A percentile compares a stretch with the other conserved stretches of the same genome.
These are phyloP conservation scores for Halictus quadricinctus DNA, from an alignment of 2,888 invertebrate species.

Conservation along the genomic window DNA sequence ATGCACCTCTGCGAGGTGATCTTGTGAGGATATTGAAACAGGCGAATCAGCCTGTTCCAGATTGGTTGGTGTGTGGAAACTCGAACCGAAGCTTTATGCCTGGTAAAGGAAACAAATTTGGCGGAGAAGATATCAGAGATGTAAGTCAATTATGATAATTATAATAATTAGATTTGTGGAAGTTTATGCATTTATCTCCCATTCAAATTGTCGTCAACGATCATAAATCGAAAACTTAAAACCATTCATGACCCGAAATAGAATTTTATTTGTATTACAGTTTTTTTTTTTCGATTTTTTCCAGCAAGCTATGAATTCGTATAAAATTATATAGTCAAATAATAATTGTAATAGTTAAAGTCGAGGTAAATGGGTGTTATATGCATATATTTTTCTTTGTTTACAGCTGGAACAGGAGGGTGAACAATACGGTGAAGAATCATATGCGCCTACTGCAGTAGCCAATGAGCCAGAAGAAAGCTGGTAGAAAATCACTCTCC, in stretches of 20 bases:
- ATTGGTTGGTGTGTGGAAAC: slow-evolving; percentile 83
- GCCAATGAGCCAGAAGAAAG: slow-evolving; percentile 84
- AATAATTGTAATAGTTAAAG: neutral
- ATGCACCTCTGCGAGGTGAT: slow-evolving; percentile 85
- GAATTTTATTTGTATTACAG: no score
- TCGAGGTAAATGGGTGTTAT: neutral
- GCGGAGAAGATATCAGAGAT: slow-evolving; percentile 88
- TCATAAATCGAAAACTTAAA: no score
- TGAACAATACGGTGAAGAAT: slow-evolving; percentile 33
- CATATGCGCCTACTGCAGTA: slow-evolving; percentile 63
- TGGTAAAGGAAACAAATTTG: slow-evolving; percentile 84
- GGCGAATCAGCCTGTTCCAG: slow-evolving; percentile 91
- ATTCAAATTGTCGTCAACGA: neutral
- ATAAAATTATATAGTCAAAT: neutral
- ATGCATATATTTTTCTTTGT: slow-evolving; percentile 10
- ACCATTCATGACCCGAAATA: no score
- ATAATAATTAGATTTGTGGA: neutral
- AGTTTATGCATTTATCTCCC: neutral
- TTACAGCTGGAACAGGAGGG: slow-evolving; percentile 68
- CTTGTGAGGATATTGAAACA: slow-evolving; percentile 90
- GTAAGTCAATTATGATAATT: slow-evolving; percentile 82
- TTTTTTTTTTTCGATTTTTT: no score
- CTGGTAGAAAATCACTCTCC: slow-evolving; percentile 82
- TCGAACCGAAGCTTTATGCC: slow-evolving; percentile 77
- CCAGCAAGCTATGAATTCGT: neutral